Conservation (phyloP, 1,140 invertebrate species). For the Drosophila punjabiensis region DNA sequence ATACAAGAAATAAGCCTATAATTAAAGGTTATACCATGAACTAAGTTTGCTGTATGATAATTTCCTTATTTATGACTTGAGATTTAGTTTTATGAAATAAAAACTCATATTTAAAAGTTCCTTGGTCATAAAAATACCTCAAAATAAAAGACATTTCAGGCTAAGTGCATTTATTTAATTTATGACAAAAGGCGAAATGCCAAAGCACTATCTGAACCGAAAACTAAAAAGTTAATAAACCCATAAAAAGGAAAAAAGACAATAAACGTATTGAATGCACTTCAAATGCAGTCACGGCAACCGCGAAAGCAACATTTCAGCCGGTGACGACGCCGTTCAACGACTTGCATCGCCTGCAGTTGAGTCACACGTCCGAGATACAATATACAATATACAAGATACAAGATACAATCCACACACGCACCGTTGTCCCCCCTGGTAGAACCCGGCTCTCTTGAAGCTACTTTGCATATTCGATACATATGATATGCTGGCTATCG, state of each 20-base stretch:
- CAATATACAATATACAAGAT: constrained; percentile 16
- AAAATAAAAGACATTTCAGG: background rate
- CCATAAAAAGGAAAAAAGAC: constrained; percentile 64
- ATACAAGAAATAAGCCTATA: background rate
- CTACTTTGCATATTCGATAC: constrained; percentile 72
- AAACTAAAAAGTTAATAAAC: constrained; percentile 72
- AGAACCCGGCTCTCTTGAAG: constrained; percentile 54
- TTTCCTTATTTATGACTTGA: background rate
- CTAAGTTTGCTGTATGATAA: background rate
- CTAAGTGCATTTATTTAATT: constrained; percentile 23
- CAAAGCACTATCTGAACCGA: constrained; percentile 28
- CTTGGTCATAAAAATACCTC: background rate
- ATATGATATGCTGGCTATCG: constrained; percentile 47
- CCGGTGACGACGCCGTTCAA: constrained; percentile 10
- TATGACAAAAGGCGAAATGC: constrained; percentile 43
- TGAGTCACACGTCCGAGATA: constrained; percentile 72
- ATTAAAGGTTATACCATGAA: background rate
- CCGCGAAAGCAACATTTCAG: constrained; percentile 39
- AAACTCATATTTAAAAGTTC: background rate
- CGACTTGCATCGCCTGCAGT: constrained; percentile 59
- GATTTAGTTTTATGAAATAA: background rate
- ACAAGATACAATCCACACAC: constrained; percentile 53
- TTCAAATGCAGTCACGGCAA: constrained; percentile 59
- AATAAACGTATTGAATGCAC: constrained; percentile 75
- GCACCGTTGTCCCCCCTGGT: constrained; percentile 22